These are phyloP conservation scores for Brachyptera putata DNA, from an alignment of 2,888 invertebrate genomes.

Conservation along the genomic window DNA sequence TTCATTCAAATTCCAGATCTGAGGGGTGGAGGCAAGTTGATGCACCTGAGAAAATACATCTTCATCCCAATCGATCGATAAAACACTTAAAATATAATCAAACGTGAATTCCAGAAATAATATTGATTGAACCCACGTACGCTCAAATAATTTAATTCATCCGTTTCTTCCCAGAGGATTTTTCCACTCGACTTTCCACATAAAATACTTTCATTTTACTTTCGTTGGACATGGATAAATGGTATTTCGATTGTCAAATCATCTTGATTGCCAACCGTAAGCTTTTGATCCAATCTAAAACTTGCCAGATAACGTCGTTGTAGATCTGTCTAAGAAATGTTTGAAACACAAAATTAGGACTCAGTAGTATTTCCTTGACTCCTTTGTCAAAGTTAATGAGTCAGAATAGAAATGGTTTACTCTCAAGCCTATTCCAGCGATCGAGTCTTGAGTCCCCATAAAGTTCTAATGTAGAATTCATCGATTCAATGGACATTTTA, in stretches of 20 bases:
- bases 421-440: constrained; percentile 2
- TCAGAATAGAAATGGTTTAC: constrained; percentile 25
- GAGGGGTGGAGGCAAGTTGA: too few species aligned
- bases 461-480: too few species aligned
- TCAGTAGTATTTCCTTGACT: constrained; percentile 27
- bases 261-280: constrained; percentile 18
- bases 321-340: constrained; percentile 17
- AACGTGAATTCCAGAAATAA: too few species aligned
- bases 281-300: constrained; percentile 23
- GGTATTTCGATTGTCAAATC: constrained; percentile 8
- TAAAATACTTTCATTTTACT: background rate
- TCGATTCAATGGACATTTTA: too few species aligned
- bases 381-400: constrained; percentile 32
- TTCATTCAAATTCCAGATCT: too few species aligned
- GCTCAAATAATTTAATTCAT: too few species aligned
- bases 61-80: too few species aligned
- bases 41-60: too few species aligned
- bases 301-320: background rate
- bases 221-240: background rate
- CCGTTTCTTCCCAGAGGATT: too few species aligned
- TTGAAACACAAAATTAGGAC: constrained; percentile 30
- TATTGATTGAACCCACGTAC: too few species aligned
- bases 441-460: too few species aligned
- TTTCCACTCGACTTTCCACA: background rate
- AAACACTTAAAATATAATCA: too few species aligned